Evolutionary conservation across 2,797 vertebrate species (phyloP).

Genomic region (Salmo trutta): DNA sequence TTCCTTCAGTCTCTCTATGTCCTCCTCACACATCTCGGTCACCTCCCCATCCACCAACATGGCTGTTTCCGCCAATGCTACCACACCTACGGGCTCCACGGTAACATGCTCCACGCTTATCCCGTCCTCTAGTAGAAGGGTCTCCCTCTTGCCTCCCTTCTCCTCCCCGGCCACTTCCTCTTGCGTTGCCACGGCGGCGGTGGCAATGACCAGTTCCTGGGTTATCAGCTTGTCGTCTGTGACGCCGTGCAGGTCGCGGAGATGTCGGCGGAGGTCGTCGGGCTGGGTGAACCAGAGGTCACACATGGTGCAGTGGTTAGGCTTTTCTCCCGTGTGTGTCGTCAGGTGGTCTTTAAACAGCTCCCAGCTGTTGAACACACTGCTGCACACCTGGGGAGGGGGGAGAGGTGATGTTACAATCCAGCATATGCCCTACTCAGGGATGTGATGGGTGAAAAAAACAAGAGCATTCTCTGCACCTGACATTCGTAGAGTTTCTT

Average conservation of each 20-base stretch:
- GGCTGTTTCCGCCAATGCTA: slow-evolving; percentile 84
- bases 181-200: slow-evolving; percentile 71
- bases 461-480: slow-evolving; percentile 65
- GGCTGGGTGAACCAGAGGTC: slow-evolving; percentile 97
- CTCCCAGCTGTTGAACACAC: slow-evolving; percentile 99
- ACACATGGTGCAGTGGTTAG: slow-evolving; percentile 96
- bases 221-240: slow-evolving; percentile 72
- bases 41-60: slow-evolving; percentile 71
- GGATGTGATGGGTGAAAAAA: neutral
- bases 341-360: slow-evolving; percentile 97
- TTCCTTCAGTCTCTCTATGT: slow-evolving; percentile 72
- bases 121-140: slow-evolving; percentile 85
- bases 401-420: neutral
- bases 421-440: neutral
- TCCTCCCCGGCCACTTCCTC: slow-evolving; percentile 55
- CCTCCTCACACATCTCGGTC: slow-evolving; percentile 75
- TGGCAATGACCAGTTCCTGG: slow-evolving; percentile 73
- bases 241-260: slow-evolving; percentile 78
- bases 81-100: slow-evolving; percentile 87
- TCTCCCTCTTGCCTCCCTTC: slow-evolving; percentile 61
- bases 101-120: slow-evolving; percentile 85
- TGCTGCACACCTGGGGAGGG: slow-evolving; percentile 87
- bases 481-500: slow-evolving; percentile 99
- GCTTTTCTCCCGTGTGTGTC: slow-evolving; percentile 94
- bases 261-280: slow-evolving; percentile 86